Evolutionary conservation across 1,140 invertebrate genomes (phyloP), one percentile per base, ranked within the genome.

Genomic region (Heliconius melpomene): DNA sequence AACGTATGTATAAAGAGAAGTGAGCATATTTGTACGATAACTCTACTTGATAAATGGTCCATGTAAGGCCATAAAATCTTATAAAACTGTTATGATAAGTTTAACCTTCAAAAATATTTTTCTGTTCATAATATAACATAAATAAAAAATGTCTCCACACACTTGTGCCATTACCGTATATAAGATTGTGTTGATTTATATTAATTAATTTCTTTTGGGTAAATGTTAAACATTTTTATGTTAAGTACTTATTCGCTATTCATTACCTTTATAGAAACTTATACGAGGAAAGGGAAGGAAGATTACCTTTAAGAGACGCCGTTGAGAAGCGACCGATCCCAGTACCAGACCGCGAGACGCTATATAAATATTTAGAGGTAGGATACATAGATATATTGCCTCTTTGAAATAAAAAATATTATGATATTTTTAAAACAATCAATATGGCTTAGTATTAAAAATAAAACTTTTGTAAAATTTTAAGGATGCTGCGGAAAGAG

Each of bases 271-370:
- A 57, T 74, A 92, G 89, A 54, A 91, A 84, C 80, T 80, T 91
- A 77, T 86, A 88, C 26, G 90, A 92, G 70, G 91, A 93, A 82
- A 79, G 88, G 52, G 89, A 90, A 50, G 87, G 87, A 46, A 87
- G 94, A 79, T 57, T 94, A 40, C 94, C 94, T n/a, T 79, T 97
- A 36, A 92, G 97, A 86, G 96, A 97, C 88, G 96, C 97, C 0
- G 96, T 97, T 0, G 96, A 97, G 91, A 96, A 95, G 85, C 93
- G 96, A 72, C 95, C 95, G 26, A 92, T 92, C 66, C 85, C 87
- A n/a, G 84, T 91, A 8, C 81, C 87, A 26, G 89, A 92, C 75
- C 81, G 79, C 50, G 85, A 87, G 20, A 86, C 81, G 26, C 76
- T 88, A 20, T 87, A 85, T 29, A 91, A 88, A 84, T 84, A 83